Percentiles rank a stretch among this genome's conserved stretches.
These are phyloP conservation scores for Pemphigus obesinymphae DNA, from an alignment of 1,140 invertebrate species.

Conservation along the genomic window DNA sequence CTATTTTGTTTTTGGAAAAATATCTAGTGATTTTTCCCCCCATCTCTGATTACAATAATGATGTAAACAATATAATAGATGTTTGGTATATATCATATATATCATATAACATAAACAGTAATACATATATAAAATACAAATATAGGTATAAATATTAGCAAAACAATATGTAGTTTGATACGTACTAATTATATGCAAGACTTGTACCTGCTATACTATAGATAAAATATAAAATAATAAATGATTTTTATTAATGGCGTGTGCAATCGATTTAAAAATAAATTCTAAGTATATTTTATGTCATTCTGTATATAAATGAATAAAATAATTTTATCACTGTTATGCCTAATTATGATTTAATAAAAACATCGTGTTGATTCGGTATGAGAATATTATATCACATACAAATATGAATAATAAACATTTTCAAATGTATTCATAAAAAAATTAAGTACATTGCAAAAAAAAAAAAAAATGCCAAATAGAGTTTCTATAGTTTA, in stretches of 20 bases:
- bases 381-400: background rate
- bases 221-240: background rate
- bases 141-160: background rate
- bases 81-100: too few relatives aligned
- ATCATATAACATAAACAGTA: background rate
- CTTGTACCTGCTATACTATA: too few relatives aligned
- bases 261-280: constrained; percentile 16
- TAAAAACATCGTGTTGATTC: background rate
- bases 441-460: too few relatives aligned
- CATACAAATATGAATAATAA: too few relatives aligned
- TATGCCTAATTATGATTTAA: constrained; percentile 8
- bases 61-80: too few relatives aligned
- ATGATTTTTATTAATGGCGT: background rate
- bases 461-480: too few relatives aligned
- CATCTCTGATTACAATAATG: too few relatives aligned
- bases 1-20: too few relatives aligned
- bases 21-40: too few relatives aligned
- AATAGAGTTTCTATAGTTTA: too few relatives aligned
- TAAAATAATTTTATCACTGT: constrained; percentile 1
- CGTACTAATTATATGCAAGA: background rate
- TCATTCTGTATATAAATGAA: background rate
- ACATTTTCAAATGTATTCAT: too few relatives aligned
- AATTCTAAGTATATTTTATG: background rate
- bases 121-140: background rate
- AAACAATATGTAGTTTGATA: background rate